Base-by-base conservation (phyloP, 2,888 invertebrate species). In the Yponomeuta evonymella region DNA sequence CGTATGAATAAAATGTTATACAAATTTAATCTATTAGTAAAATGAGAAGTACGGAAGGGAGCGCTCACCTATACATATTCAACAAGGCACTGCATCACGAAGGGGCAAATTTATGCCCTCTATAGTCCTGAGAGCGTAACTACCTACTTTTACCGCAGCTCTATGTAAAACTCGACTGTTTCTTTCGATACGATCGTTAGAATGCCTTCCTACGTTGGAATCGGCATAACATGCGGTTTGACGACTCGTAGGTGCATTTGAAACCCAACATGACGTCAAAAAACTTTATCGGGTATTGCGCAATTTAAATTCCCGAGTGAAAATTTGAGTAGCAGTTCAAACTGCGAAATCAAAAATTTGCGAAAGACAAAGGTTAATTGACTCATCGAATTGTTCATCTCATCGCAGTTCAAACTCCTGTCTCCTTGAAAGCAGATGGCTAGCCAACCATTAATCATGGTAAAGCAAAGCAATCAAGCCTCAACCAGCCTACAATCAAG, bases 1-100 rank as follows among this genome's bases (percentile, higher is more conserved):
- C 85, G 84, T 88, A 89, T 90, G 90, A 89, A 90, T 91, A 90
- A 90, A 92, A 90, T 87, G 88, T 88, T 58, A 89, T 89, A 91
- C 91, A 92, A 91, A 91, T 92, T 91, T 92, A 92, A 92, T 92
- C 91, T 92, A 92, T 92, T 92, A 92, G 92, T 90, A 92, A 92
- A 92, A 92, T 92, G 92, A 91, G 91, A 90, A 91, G 87, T 90
- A 90, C 88, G 92, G 91, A 90, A 92, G 91, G 91, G 91, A 89
- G 88, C 88, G 83, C 36, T 63, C 87, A 90, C 86, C 88, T 90
- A 91, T 92, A 92, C 92, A 92, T 92, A 92, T 92, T 91, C 92
- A 92, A 92, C 91, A 83, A 89, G 89, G 88, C 79, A 89, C 89
- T 91, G 91, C 90, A 92, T 92, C 92, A 92, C 92, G 91, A 91